phyloP scores from a whole-genome alignment of 2,888 invertebrate genomes.

The Cyaniris semiargus region DNA sequence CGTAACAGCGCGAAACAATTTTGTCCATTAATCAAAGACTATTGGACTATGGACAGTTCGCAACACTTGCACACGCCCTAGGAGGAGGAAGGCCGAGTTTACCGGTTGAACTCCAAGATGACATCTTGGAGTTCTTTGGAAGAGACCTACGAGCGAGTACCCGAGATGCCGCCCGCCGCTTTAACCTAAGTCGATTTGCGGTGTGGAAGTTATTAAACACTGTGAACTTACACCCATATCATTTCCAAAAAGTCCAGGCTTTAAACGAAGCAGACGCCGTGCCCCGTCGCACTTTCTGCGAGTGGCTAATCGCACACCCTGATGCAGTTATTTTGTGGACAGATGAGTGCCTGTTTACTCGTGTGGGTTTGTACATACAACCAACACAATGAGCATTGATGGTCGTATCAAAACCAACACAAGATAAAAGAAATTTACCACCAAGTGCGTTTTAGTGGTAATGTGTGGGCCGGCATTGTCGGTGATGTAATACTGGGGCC shows the following conservation, averaged over 20 bases:
- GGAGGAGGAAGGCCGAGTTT: no score
- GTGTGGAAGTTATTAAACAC: no score
- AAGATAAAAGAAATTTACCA: not conserved
- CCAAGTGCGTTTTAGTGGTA: conserved; percentile 14
- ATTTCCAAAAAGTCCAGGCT: no score
- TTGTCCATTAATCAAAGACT: no score
- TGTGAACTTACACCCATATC: no score
- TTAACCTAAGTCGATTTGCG: not conserved
- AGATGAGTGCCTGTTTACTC: conserved; percentile 23
- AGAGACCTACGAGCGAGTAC: not conserved
- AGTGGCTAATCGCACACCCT: not conserved
- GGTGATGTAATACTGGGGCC: no score
- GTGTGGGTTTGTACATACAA: conserved; percentile 15
- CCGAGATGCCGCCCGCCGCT: not conserved
- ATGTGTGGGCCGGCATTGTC: not conserved
- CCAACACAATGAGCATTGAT: conserved; percentile 15
- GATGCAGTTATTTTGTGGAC: conserved; percentile 11
- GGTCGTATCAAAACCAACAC: not conserved
- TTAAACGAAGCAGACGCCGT: no score
- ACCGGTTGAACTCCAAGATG: not conserved
- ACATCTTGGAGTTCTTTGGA: conserved; percentile 9
- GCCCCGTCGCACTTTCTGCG: no score
- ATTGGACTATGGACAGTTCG: no score
- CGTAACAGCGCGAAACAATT: no score
- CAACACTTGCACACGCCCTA: not conserved